phyloP scores from a whole-genome alignment of 2,113 vertebrate genomes.

The Xiphorhynchus elegans region DNA sequence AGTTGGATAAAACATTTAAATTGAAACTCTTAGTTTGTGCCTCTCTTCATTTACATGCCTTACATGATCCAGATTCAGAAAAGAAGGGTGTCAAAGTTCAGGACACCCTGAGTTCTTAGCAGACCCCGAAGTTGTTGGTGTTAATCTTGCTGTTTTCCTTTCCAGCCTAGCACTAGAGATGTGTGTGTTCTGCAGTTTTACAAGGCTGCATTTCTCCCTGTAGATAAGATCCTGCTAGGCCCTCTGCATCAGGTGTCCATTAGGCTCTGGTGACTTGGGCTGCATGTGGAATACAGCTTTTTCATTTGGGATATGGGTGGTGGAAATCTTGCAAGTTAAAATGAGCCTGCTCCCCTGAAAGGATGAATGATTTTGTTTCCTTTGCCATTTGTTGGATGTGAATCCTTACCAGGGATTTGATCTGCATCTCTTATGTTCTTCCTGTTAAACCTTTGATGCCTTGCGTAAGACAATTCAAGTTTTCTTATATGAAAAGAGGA shows the following conservation, averaged over 20 bases:
- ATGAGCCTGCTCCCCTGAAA: background rate
- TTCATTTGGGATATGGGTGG: background rate
- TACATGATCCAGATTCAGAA: background rate
- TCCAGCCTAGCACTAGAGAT: background rate
- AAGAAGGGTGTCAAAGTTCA: background rate
- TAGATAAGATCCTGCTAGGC: background rate
- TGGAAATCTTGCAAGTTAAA: background rate
- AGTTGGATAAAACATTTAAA: background rate
- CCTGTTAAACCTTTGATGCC: background rate
- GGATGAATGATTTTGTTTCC: background rate
- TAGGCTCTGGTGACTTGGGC: background rate
- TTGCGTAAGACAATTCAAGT: background rate
- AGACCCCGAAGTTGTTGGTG: rapidly evolving
- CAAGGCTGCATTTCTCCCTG: background rate
- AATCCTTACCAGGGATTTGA: background rate
- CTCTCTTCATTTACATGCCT: background rate
- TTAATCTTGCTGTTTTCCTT: background rate
- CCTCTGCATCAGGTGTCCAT: background rate
- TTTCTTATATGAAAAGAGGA: background rate
- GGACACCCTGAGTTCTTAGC: background rate
- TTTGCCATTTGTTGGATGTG: background rate
- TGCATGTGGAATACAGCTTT: background rate
- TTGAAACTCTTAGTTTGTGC: background rate
- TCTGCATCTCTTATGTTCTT: background rate
- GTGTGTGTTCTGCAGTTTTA: background rate